Conservation (phyloP, 2,797 vertebrate species). For the Pachyuromys duprasi region DNA sequence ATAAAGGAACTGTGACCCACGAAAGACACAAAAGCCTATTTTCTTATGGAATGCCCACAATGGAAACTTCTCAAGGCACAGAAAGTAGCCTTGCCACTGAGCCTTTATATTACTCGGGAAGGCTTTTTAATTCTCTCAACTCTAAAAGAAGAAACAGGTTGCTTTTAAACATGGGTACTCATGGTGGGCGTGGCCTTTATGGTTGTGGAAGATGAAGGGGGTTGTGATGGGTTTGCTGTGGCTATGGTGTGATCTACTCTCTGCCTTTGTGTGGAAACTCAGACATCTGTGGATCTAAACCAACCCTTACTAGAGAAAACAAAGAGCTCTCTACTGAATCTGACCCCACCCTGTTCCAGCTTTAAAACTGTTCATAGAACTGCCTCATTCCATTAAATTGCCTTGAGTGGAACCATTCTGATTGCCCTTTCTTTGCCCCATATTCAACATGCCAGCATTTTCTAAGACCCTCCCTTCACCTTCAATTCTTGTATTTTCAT, state of each 20-base stretch:
- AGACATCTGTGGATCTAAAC: neutral
- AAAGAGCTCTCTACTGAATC: neutral
- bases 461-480: neutral
- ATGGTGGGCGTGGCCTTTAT: neutral
- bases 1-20: slow-evolving; percentile 83
- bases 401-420: fast-evolving
- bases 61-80: slow-evolving; percentile 71
- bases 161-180: neutral
- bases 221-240: neutral
- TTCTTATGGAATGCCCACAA: slow-evolving; percentile 82
- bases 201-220: neutral
- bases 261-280: neutral
- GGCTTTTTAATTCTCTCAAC: slow-evolving; percentile 59
- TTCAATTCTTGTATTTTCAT: neutral
- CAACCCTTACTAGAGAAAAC: neutral
- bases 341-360: neutral
- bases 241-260: neutral
- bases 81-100: slow-evolving; percentile 66
- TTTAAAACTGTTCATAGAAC: neutral
- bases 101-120: slow-evolving; percentile 54
- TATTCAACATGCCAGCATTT: neutral
- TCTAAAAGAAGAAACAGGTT: slow-evolving; percentile 5
- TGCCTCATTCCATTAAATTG: neutral
- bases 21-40: slow-evolving; percentile 87
- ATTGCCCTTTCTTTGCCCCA: neutral